Percentiles rank a stretch among this genome's conserved stretches.
These are phyloP conservation scores for Druceiella hillmani DNA, from an alignment of 2,888 invertebrate genomes.

Conservation along the genomic window DNA sequence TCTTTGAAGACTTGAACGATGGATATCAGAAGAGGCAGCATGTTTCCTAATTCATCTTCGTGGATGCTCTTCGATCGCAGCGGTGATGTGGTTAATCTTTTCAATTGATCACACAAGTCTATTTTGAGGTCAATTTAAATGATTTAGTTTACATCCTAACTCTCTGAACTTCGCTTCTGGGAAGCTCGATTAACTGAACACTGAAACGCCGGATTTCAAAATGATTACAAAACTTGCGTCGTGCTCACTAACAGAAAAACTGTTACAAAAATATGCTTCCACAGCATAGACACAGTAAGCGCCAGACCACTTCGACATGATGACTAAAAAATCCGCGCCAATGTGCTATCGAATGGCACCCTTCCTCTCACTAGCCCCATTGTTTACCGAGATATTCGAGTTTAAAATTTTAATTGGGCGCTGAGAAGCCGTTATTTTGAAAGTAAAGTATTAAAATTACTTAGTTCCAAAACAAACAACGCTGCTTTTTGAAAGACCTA, in stretches of 20 bases:
- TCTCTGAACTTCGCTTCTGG: neutral
- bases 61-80: conserved; percentile 1
- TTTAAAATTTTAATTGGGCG: neutral
- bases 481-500: too few relatives aligned
- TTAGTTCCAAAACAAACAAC: too few relatives aligned
- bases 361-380: conserved; percentile 1
- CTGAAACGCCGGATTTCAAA: conserved; percentile 1
- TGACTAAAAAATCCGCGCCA: neutral
- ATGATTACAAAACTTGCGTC: conserved; percentile 1
- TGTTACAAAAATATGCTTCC: conserved; percentile 1
- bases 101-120: neutral
- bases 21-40: conserved; percentile 1
- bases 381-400: conserved; percentile 1
- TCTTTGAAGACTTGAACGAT: conserved; percentile 1
- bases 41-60: neutral
- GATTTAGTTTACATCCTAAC: neutral
- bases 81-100: conserved; percentile 1
- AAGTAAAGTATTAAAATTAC: too few relatives aligned
- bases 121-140: conserved; percentile 1
- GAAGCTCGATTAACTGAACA: neutral
- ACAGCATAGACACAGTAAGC: neutral
- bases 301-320: neutral
- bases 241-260: conserved; percentile 1
- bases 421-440: too few relatives aligned
- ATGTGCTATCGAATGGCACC: neutral